Evolutionary conservation across 2,797 vertebrate species (phyloP), one percentile per base, ranked within the genome.

Genomic region (Spinus pinus): DNA sequence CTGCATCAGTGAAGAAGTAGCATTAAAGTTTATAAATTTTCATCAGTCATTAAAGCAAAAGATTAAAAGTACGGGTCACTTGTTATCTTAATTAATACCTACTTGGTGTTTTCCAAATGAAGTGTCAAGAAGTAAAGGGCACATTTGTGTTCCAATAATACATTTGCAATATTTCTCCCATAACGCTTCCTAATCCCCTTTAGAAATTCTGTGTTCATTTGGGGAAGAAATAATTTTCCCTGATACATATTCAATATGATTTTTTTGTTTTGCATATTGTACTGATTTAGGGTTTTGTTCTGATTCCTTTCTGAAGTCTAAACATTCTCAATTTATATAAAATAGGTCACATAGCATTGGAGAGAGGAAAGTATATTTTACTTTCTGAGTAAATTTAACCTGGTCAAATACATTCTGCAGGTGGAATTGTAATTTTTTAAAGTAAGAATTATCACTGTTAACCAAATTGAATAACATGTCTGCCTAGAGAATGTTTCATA

Each of bases 81-180:
- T 95, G 82, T 94, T 93, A 93, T 92, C 91, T 90, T 96, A 96
- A 95, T 96, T 96, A 96, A 95, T 62, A 90, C 54, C 49, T 96
- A 86, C 73, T 81, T 90, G 80, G 58, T 86, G 90, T 92, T 96
- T 96, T 96, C 88, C 70, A 94, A 96, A 96, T 95, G 87, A 96
- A 95, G 58, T 79, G 82, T 83, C 93, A 94, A 93, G 85, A 90
- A 94, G 35, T 94, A 96, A 96, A 95, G 91, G 91, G 94, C 88
- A 86, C 82, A 86, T 94, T 93, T 95, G 66, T 90, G 70, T 93
- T 95, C 86, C 83, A 83, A 93, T 95, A 95, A 86, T 90, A 82
- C 70, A 88, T 88, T 84, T 19, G 5, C 58, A 81, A 28, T 78
- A 84, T 95, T 94, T 91, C 53, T 96, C 79, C 72, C 86, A 44